Base-by-base conservation (phyloP, 1,140 invertebrate species). In the Phortica variegata region DNA sequence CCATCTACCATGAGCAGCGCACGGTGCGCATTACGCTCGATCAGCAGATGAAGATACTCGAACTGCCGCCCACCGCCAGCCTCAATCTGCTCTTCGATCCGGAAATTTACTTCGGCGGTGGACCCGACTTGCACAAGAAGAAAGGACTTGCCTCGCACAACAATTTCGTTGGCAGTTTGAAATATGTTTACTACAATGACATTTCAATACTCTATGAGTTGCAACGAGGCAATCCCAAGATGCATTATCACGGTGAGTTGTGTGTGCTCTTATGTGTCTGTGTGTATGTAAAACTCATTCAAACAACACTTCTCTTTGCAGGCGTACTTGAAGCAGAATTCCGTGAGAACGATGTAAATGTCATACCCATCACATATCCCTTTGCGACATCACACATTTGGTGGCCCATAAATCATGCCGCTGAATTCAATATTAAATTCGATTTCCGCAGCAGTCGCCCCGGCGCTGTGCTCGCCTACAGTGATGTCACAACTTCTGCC, bases 161-260 rank as follows among this genome's bases (percentile, higher is more conserved):
- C 69, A 88, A 89, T 78, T 88, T 87, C 61, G 87, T 87, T 63
- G 93, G 93, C 10, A 91, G 89, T 55, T 71, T 96, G 1, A 92
- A 93, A 61, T 93, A 93, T 74, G 90, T 95, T 16, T 95, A 93
- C 73, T 93, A 91, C 70, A 95, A 95, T 73, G 90, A 93, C 58
- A 85, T 92, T 13, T 93, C 91, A 1, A 90, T 96, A 45, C 79
- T 96, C 34, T 93, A 93, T 66, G 89, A 93, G 65, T 75, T 96
- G 42, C 87, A 89, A 54, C 84, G 87, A 54, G 84, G 84, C 47
- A 88, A 89, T 76, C 85, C 87, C 15, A 92, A 91, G 81, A 87
- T 91, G 2, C 86, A 88, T 63, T 89, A 89, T 61, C 88, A 88
- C 52, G 83, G 75, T 75, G 52, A 68, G 69, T 70, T 5, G 26